These are phyloP conservation scores for Lerista edwardsae DNA, from an alignment of 2,797 vertebrate genomes.

Conservation along the genomic window DNA sequence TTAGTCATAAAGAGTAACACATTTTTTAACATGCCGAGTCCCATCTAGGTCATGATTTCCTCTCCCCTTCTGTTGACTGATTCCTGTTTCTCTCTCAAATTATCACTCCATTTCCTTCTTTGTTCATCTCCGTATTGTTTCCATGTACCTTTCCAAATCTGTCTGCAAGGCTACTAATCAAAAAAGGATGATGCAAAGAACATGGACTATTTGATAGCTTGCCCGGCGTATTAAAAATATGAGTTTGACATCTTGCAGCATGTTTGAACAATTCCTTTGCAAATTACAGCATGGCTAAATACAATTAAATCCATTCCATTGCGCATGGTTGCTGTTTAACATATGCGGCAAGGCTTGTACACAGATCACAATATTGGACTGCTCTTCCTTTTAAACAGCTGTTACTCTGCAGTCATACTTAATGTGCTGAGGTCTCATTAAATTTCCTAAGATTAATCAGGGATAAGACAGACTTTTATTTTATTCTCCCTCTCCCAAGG, in stretches of 20 bases:
- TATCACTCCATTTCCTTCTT: constrained; percentile 73
- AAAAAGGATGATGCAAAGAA: constrained; percentile 73
- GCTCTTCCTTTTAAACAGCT: constrained; percentile 55
- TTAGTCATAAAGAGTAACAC: too few species aligned
- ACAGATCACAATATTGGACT: constrained; percentile 49
- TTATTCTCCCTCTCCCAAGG: constrained; percentile 41
- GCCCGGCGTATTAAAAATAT: constrained; percentile 75
- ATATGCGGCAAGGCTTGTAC: constrained; percentile 66
- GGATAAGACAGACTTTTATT: constrained; percentile 43
- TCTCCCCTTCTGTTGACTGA: constrained; percentile 65
- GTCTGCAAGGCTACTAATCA: constrained; percentile 73
- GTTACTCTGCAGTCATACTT: constrained; percentile 54
- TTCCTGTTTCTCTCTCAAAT: constrained; percentile 75
- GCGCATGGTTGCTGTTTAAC: constrained; percentile 69
- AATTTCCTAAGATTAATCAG: constrained; percentile 57
- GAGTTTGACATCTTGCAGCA: constrained; percentile 75
- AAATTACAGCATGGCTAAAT: constrained; percentile 70
- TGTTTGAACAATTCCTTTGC: constrained; percentile 70
- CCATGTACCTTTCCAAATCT: constrained; percentile 73
- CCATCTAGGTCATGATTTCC: constrained; percentile 67
- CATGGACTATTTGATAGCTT: constrained; percentile 74
- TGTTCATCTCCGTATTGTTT: constrained; percentile 75
- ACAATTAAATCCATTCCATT: constrained; percentile 70
- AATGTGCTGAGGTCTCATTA: constrained; percentile 43
- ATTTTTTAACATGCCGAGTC: constrained; percentile 38